These are phyloP conservation scores for Drosophila carrolli DNA, from an alignment of 1,140 invertebrate species.

Conservation along the genomic window DNA sequence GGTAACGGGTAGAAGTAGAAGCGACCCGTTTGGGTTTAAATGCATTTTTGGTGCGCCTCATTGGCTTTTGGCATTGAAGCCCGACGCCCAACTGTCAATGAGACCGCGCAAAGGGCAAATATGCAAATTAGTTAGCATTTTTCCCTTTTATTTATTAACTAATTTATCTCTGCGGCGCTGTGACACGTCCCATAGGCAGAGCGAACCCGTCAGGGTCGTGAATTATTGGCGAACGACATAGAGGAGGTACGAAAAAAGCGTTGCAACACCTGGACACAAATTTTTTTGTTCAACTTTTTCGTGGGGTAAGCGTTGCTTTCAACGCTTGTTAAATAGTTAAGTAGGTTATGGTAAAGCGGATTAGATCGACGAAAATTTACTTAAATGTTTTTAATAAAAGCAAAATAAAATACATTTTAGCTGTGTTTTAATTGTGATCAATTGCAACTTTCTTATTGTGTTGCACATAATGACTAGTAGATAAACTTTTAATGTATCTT, in stretches of 20 bases:
- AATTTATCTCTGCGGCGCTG: conserved; percentile 77
- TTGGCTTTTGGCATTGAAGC: conserved; percentile 72
- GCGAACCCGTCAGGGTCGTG: conserved; percentile 67
- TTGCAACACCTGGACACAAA: conserved; percentile 78
- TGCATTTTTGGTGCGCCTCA: conserved; percentile 80
- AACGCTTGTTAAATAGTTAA: conserved; percentile 55
- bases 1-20: not conserved
- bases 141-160: conserved; percentile 78
- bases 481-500: too few species aligned
- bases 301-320: conserved; percentile 30
- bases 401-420: too few species aligned
- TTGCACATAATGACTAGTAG: too few species aligned
- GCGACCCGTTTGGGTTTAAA: conserved; percentile 47
- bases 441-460: too few species aligned
- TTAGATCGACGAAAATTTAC: not conserved
- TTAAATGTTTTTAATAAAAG: too few species aligned
- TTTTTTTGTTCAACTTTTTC: conserved; percentile 41
- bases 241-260: conserved; percentile 54
- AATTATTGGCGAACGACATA: conserved; percentile 68
- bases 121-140: conserved; percentile 79
- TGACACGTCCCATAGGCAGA: conserved; percentile 72
- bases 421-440: too few species aligned
- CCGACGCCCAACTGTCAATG: conserved; percentile 64
- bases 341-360: conserved; percentile 15
- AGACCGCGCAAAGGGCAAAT: conserved; percentile 71